phyloP scores from a whole-genome alignment of 53 echinoderm and acorn worm genomes.

The Patiria pectinifera region DNA sequence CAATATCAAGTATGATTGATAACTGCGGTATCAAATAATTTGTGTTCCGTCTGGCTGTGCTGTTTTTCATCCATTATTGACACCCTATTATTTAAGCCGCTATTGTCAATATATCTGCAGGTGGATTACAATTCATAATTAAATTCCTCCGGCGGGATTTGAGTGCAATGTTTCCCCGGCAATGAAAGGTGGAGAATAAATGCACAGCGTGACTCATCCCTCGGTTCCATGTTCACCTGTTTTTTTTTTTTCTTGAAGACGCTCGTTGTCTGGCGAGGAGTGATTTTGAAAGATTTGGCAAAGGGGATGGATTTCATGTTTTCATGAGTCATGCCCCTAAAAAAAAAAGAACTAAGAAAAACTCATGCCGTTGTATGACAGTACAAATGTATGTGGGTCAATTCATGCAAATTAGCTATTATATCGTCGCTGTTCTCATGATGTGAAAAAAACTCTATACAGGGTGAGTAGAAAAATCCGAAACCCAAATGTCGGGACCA shows the following conservation, averaged over 20 bases:
- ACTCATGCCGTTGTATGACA: no score
- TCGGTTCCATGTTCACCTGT: neutral
- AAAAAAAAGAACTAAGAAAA: no score
- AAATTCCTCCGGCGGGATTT: slow-evolving; percentile 17
- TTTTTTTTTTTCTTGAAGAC: neutral
- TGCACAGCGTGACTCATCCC: slow-evolving; percentile 17
- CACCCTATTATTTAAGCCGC: neutral
- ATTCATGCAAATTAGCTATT: no score
- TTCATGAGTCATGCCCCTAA: neutral
- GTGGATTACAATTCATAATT: slow-evolving; percentile 24
- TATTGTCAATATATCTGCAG: slow-evolving; percentile 1
- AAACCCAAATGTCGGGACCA: no score
- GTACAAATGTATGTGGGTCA: no score
- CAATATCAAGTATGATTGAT: no score
- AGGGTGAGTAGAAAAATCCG: no score
- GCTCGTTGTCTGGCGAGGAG: neutral
- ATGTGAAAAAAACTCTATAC: no score
- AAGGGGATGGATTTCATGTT: neutral
- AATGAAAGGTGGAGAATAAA: neutral
- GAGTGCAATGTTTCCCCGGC: neutral
- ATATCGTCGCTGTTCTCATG: no score
- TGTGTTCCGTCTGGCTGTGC: neutral
- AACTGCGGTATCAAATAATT: neutral
- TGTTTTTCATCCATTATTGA: neutral
- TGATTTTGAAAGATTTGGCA: neutral